Conservation (phyloP, 1,140 invertebrate species). For the Lepidurus apus region DNA sequence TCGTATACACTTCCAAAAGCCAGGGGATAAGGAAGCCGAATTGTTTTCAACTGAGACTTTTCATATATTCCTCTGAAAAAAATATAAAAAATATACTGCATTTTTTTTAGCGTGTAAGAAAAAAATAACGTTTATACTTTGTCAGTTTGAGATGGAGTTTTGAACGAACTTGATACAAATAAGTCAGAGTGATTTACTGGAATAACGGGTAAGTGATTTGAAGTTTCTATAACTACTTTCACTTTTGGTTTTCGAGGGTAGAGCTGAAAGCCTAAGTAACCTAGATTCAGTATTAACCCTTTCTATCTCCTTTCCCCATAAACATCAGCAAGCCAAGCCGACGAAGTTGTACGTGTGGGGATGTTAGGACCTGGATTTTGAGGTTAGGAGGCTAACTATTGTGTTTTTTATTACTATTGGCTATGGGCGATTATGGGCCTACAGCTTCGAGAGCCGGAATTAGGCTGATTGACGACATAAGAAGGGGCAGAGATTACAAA, state of each 20-base stretch:
- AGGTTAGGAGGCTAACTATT: neutral
- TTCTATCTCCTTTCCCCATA: neutral
- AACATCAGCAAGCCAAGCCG: neutral
- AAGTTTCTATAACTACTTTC: constrained; percentile 1
- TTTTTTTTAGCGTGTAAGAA: too few relatives aligned
- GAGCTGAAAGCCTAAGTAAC: neutral
- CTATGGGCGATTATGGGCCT: neutral
- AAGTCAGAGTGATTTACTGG: too few relatives aligned
- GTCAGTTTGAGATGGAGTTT: too few relatives aligned
- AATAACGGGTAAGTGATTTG: neutral
- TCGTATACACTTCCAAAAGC: neutral
- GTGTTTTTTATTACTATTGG: neutral
- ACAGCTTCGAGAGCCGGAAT: neutral
- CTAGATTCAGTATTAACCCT: constrained; percentile 12
- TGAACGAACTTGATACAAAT: too few relatives aligned
- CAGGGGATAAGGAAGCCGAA: neutral
- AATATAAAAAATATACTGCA: too few relatives aligned
- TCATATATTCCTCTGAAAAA: neutral
- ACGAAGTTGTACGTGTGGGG: neutral
- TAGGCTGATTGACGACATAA: neutral
- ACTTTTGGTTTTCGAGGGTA: neutral
- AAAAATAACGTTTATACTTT: too few relatives aligned
- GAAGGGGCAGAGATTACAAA: too few relatives aligned
- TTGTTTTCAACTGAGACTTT: neutral
- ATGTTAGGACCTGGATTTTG: neutral